A percentile compares a stretch with the other conserved stretches of the same genome.
Conservation (phyloP, 2,797 vertebrate genomes). For the Hoplostethus mediterraneus region DNA sequence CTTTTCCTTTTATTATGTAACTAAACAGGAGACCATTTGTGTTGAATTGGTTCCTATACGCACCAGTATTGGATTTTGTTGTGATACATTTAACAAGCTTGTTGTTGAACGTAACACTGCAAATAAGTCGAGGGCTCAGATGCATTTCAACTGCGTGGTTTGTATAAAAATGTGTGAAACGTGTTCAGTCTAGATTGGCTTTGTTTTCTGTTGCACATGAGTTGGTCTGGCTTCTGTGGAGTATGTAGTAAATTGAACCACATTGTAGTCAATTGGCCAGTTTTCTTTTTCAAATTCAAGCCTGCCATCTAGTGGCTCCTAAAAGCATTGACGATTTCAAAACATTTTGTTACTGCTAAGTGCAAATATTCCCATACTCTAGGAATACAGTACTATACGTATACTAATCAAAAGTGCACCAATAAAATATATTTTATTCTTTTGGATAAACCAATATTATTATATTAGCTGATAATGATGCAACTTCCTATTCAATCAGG, state of each 20-base stretch:
- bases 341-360: neutral
- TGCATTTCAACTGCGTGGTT: conserved; percentile 38
- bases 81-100: conserved; percentile 49
- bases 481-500: conserved; percentile 1
- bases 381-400: neutral
- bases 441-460: neutral
- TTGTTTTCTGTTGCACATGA: conserved; percentile 47
- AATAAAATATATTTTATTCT: neutral
- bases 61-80: conserved; percentile 45
- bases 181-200: conserved; percentile 29
- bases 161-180: conserved; percentile 52
- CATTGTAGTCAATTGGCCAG: conserved; percentile 22
- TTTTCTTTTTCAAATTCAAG: conserved; percentile 76
- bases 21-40: conserved; percentile 69
- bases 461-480: neutral
- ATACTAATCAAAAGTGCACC: neutral
- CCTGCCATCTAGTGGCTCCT: conserved; percentile 84
- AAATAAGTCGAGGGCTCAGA: conserved; percentile 46
- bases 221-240: conserved; percentile 55
- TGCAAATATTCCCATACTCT: neutral
- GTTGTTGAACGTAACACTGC: conserved; percentile 34
- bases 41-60: conserved; percentile 32
- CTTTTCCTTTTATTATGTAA: conserved; percentile 54
- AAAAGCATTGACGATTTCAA: conserved; percentile 15
- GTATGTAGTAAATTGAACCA: conserved; percentile 44